phyloP scores from a whole-genome alignment of 2,888 invertebrate genomes.

The Dolichomitus sp. region DNA sequence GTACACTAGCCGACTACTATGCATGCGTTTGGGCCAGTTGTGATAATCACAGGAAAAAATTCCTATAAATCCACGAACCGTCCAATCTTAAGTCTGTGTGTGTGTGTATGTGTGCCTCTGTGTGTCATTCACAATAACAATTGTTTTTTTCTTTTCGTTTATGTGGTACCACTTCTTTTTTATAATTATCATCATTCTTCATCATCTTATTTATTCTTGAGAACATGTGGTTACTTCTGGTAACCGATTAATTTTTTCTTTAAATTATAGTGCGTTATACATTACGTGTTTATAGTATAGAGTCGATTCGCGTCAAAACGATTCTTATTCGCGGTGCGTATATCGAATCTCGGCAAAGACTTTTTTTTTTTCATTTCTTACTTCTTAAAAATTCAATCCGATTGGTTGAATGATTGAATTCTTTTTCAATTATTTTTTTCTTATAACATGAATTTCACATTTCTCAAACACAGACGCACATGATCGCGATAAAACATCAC shows the following conservation, averaged over 20 bases:
- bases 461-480: too few relatives aligned
- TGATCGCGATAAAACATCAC: too few relatives aligned
- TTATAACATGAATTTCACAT: too few relatives aligned
- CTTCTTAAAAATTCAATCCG: too few relatives aligned
- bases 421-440: background rate
- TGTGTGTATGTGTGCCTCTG: conserved; percentile 59
- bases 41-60: conserved; percentile 73
- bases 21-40: conserved; percentile 79
- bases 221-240: conserved; percentile 73
- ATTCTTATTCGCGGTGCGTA: conserved; percentile 72
- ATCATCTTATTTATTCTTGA: conserved; percentile 67
- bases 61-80: conserved; percentile 44
- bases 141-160: conserved; percentile 69
- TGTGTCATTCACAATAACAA: conserved; percentile 76
- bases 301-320: conserved; percentile 79
- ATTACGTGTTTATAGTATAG: conserved; percentile 81
- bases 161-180: conserved; percentile 62
- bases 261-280: conserved; percentile 82
- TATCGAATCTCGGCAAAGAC: conserved; percentile 57
- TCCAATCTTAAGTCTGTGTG: conserved; percentile 35
- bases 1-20: conserved; percentile 86
- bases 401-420: too few relatives aligned
- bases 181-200: conserved; percentile 59
- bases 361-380: conserved; percentile 28
- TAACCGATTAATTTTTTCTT: conserved; percentile 71